These are phyloP conservation scores for Cecidostiba fungosa DNA, from an alignment of 2,888 invertebrate genomes.

Conservation along the genomic window DNA sequence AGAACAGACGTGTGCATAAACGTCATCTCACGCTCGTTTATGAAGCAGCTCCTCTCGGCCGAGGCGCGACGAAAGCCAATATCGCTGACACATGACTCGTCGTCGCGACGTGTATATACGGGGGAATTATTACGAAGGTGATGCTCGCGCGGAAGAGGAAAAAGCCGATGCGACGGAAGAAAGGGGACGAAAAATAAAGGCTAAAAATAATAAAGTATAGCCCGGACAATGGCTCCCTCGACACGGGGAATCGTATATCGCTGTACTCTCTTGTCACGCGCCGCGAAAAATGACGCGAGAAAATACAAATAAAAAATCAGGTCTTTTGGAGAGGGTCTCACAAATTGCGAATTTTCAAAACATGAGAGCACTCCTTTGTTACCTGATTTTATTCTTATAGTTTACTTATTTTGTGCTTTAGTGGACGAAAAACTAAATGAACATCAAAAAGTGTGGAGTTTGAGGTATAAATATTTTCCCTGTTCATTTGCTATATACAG, in stretches of 20 bases:
- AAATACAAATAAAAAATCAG: too few species aligned
- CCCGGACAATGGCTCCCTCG: conserved; percentile 8
- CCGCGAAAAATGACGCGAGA: neutral
- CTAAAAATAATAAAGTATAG: conserved; percentile 37
- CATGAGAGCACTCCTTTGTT: too few species aligned
- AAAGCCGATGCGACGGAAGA: neutral
- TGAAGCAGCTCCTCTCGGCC: neutral
- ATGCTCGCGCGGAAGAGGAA: neutral
- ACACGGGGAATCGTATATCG: conserved; percentile 12
- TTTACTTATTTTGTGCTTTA: too few species aligned
- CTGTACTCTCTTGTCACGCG: neutral
- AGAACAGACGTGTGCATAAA: neutral
- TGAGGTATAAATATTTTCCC: too few species aligned
- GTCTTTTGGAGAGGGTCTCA: too few species aligned
- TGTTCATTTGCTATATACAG: too few species aligned
- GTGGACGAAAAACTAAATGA: too few species aligned
- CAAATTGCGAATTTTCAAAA: too few species aligned
- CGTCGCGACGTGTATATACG: neutral
- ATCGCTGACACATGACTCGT: conserved; percentile 31
- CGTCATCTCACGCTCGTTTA: neutral
- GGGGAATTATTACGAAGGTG: conserved; percentile 16
- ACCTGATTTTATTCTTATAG: too few species aligned
- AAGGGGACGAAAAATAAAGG: neutral
- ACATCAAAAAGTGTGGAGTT: too few species aligned
- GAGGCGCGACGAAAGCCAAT: conserved; percentile 15